Base-by-base conservation (phyloP, 2,888 invertebrate species). In the Apodemia hepburni region DNA sequence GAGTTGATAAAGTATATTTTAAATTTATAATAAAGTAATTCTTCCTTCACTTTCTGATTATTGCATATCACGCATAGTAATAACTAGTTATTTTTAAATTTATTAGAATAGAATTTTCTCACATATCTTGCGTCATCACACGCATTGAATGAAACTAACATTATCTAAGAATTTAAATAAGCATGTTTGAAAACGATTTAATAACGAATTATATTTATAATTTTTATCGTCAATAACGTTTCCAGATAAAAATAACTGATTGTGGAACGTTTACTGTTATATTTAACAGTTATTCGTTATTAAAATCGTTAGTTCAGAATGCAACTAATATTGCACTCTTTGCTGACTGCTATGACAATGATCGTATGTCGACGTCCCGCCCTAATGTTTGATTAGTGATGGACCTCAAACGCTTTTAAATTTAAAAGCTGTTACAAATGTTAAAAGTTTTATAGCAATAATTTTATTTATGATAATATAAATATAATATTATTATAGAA, bases 21-120 rank as follows among this genome's bases (percentile, higher is more conserved):
- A 49, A 60, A 59, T 27, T 9, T 18, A 61, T 27, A 45, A 12
- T 38, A 38, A 38, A 22, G 12, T 33, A 45, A 45, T 47, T 45
- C 64, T 66, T 68, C 66, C 65, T 66, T 18, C 74, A 75, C 75
- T 75, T 80, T 82, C 81, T 81, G 81, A 62, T 62, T 83, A 81
- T 78, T 78, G 84, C 87, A 89, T 88, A 87, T 88, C 88, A 89
- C 88, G 82, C 87, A 76, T 75, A 76, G 76, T 75, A 70, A 69
- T 66, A 51, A 51, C 64, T 81, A 81, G 80, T 77, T 79, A 76
- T 77, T 82, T 78, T 79, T 76, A 75, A 72, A 72, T 72, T 70
- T 76, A 42, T 76, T 83, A 83, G 83, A 85, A 81, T 85, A 83
- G 87, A 78, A 61, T 65, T 77, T 75, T 73, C 73, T 67, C 75